These are phyloP conservation scores for Dermolepida albohirtum DNA, from an alignment of 2,888 invertebrate species.

Conservation along the genomic window DNA sequence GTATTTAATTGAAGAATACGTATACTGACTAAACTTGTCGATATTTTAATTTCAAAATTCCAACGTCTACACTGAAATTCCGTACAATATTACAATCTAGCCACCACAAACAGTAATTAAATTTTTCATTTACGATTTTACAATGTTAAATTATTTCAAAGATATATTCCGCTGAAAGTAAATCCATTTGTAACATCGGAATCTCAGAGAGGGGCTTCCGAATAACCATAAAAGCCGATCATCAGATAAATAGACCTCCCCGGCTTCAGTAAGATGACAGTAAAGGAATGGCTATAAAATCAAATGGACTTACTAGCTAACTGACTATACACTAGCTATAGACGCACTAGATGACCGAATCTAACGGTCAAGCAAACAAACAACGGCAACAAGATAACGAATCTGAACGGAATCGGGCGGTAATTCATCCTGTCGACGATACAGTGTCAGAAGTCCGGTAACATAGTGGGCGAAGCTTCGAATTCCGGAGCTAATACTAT, in stretches of 20 bases:
- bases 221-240: conserved; percentile 28
- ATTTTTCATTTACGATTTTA: too few species aligned
- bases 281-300: conserved; percentile 16
- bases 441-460: background rate
- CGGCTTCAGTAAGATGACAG: conserved; percentile 21
- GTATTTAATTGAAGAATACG: too few species aligned
- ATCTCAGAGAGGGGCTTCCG: background rate
- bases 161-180: too few species aligned
- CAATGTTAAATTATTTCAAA: too few species aligned
- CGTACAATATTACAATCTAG: too few species aligned
- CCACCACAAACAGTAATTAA: too few species aligned
- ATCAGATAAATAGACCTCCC: conserved; percentile 28
- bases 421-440: conserved; percentile 26
- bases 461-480: background rate
- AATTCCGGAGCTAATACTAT: too few species aligned
- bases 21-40: too few species aligned
- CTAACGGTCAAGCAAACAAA: conserved; percentile 14
- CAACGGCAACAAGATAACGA: conserved; percentile 4
- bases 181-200: too few species aligned
- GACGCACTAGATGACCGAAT: conserved; percentile 2
- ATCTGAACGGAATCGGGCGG: conserved; percentile 7
- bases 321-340: background rate
- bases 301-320: conserved; percentile 7
- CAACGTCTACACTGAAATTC: too few species aligned
- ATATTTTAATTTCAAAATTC: too few species aligned